Evolutionary conservation across 2,113 vertebrate species (phyloP).

Genomic region (Tapirus terrestris): DNA sequence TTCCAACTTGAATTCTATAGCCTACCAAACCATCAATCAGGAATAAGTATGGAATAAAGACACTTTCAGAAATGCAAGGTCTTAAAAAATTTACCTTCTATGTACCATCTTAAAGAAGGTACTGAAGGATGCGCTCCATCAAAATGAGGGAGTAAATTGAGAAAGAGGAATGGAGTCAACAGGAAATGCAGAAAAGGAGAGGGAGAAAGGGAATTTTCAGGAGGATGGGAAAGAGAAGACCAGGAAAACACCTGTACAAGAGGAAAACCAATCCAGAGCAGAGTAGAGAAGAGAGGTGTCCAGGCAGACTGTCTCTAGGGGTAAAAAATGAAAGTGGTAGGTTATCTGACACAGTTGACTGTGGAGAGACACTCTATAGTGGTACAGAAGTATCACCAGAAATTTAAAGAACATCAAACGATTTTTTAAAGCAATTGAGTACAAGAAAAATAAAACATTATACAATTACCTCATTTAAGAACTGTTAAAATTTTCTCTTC

Average conservation of each 20-base stretch:
- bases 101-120: background rate
- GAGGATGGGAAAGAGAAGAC: background rate
- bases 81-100: background rate
- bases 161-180: background rate
- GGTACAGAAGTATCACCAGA: background rate
- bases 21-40: background rate
- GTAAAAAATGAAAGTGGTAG: background rate
- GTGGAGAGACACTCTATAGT: background rate
- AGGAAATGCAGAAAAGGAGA: background rate
- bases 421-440: background rate
- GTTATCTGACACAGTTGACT: background rate
- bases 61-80: background rate
- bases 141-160: background rate
- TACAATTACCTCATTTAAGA: background rate
- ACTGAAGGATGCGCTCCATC: background rate
- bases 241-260: background rate
- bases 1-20: background rate
- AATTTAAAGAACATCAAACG: background rate
- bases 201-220: background rate
- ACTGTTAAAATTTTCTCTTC: background rate
- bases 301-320: too few species aligned
- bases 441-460: background rate
- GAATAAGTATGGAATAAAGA: background rate
- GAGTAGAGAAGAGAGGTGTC: background rate
- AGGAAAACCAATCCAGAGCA: background rate